Evolutionary conservation across 2,113 vertebrate genomes (phyloP).

Genomic region (Pagrus major): DNA sequence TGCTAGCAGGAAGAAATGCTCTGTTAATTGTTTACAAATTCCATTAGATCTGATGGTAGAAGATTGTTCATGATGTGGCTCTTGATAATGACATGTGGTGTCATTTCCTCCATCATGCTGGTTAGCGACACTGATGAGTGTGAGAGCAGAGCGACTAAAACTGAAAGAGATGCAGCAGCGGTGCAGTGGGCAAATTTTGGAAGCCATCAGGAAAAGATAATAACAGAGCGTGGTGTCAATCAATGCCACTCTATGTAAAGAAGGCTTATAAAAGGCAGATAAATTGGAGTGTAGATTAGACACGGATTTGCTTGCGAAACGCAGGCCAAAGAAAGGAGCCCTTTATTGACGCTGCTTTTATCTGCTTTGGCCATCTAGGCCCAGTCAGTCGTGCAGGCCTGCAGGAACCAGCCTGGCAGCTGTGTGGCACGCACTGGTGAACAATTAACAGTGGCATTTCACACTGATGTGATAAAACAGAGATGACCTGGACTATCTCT

Average conservation of each 20-base stretch:
- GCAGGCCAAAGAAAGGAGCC: slow-evolving; percentile 34
- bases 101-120: slow-evolving; percentile 14
- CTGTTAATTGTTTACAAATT: slow-evolving; percentile 13
- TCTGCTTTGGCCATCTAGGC: slow-evolving; percentile 61
- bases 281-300: slow-evolving; percentile 49
- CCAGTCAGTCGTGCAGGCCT: slow-evolving; percentile 31
- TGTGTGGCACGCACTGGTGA: slow-evolving; percentile 35
- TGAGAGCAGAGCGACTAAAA: neutral
- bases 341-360: slow-evolving; percentile 58
- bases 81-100: neutral
- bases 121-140: neutral
- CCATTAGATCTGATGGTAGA: slow-evolving; percentile 8
- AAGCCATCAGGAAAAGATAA: slow-evolving; percentile 46
- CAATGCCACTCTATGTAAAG: slow-evolving; percentile 59
- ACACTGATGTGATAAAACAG: slow-evolving; percentile 52
- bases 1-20: slow-evolving; percentile 12
- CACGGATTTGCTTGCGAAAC: slow-evolving; percentile 72
- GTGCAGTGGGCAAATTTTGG: slow-evolving; percentile 18
- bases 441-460: slow-evolving; percentile 65
- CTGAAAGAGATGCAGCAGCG: neutral
- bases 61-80: neutral
- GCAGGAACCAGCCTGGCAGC: slow-evolving; percentile 39
- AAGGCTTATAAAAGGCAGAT: slow-evolving; percentile 33
- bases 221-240: slow-evolving; percentile 39
- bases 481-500: slow-evolving; percentile 24